These are phyloP conservation scores for Peromyscus maniculatus DNA, from an alignment of 2,113 vertebrate species.

Conservation along the genomic window DNA sequence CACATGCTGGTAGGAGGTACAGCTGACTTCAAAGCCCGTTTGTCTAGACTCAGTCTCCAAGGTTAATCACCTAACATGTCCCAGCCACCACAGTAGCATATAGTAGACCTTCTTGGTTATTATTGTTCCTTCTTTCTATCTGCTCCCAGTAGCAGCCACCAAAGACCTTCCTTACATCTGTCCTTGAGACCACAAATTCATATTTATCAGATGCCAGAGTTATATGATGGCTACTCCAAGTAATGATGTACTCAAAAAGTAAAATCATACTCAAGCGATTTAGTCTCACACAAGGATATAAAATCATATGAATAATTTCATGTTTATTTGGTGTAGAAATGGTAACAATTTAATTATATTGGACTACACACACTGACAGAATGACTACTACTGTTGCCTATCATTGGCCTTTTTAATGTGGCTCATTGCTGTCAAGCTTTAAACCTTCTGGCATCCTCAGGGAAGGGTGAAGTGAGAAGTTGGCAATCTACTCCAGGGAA, in stretches of 20 bases:
- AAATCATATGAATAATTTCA: background rate
- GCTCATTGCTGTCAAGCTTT: background rate
- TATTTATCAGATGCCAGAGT: background rate
- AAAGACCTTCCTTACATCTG: background rate
- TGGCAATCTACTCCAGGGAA: background rate
- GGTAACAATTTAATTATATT: conserved; percentile 21
- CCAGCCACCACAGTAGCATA: background rate
- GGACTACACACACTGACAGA: conserved; percentile 34
- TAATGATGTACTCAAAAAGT: background rate
- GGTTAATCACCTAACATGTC: background rate
- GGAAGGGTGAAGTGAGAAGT: background rate
- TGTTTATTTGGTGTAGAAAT: conserved; percentile 23
- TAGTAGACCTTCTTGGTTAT: background rate
- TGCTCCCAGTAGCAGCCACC: background rate
- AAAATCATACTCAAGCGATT: conserved; percentile 3
- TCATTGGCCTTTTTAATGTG: background rate
- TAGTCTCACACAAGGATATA: background rate
- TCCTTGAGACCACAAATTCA: background rate
- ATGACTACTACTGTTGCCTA: background rate
- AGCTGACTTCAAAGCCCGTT: background rate
- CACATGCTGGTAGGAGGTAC: background rate
- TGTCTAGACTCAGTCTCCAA: background rate
- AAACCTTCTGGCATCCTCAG: background rate
- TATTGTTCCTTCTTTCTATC: background rate
- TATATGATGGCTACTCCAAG: background rate